phyloP scores from a whole-genome alignment of 2,113 vertebrate species.

The Zosterops borbonicus region DNA sequence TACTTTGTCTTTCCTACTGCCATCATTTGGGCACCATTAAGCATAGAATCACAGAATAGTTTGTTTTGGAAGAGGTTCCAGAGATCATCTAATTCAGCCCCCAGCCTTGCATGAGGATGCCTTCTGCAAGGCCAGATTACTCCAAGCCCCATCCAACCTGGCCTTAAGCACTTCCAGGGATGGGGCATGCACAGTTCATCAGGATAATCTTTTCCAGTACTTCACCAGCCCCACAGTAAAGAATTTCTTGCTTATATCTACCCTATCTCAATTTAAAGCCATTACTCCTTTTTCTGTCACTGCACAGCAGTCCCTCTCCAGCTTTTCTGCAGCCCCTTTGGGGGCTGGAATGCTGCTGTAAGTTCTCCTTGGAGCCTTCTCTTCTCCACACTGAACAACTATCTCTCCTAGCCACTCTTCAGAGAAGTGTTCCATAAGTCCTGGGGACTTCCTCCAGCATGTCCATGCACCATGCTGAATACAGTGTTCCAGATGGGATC shows the following conservation, averaged over 20 bases:
- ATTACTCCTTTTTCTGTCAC: background rate
- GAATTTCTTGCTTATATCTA: background rate
- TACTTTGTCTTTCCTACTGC: background rate
- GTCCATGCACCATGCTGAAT: background rate
- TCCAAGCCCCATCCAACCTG: background rate
- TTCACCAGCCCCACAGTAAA: background rate
- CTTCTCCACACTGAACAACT: fast-evolving
- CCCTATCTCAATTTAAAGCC: background rate
- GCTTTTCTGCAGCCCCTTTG: background rate
- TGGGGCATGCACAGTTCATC: background rate
- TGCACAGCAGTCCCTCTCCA: background rate
- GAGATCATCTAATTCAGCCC: background rate
- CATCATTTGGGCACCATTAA: background rate
- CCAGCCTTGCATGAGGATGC: background rate
- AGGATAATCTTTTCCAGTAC: background rate
- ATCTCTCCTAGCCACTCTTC: background rate
- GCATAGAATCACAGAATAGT: background rate
- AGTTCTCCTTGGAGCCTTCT: background rate
- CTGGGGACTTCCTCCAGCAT: too few species aligned
- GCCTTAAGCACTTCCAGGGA: background rate
- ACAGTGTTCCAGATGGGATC: background rate
- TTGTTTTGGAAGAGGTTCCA: background rate
- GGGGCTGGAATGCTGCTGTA: background rate
- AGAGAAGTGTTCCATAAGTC: background rate
- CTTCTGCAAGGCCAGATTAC: background rate